A percentile compares a stretch with the other conserved stretches of the same genome.
These are phyloP conservation scores for Mus minutoides DNA, from an alignment of 2,797 vertebrate species.

Conservation along the genomic window DNA sequence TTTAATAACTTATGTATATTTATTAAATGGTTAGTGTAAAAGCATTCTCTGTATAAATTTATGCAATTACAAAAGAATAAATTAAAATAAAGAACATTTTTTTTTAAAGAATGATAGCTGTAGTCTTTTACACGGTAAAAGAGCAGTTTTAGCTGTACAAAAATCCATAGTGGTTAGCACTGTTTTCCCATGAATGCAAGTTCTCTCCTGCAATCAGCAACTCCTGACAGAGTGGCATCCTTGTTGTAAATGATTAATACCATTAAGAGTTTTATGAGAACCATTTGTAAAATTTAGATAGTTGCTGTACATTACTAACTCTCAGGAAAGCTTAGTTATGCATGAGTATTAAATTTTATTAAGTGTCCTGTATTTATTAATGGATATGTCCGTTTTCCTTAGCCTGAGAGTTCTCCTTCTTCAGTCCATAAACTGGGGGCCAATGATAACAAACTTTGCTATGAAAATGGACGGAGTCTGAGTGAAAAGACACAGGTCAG, in stretches of 20 bases:
- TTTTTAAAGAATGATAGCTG: neutral
- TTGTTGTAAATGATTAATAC: conserved; percentile 26
- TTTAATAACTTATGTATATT: neutral
- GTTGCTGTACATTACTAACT: neutral
- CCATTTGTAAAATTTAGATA: conserved; percentile 2
- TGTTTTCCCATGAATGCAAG: neutral
- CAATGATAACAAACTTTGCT: conserved; percentile 27
- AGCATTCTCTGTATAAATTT: neutral
- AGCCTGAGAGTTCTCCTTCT: neutral
- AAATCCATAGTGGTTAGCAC: neutral
- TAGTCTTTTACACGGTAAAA: neutral
- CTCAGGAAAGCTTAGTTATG: conserved; percentile 28
- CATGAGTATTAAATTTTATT: conserved; percentile 35
- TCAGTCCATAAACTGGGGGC: neutral
- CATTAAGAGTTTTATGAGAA: neutral
- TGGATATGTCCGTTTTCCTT: conserved; percentile 26
- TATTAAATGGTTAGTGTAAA: neutral
- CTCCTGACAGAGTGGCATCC: neutral
- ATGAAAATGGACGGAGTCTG: conserved; percentile 18
- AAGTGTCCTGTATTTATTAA: neutral
- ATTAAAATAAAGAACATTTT: neutral
- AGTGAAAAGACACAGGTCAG: neutral
- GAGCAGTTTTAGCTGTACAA: neutral
- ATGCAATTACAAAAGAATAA: neutral
- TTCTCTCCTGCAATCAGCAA: neutral